phyloP scores from a whole-genome alignment of 1,140 invertebrate species.

The Danaus melanippus region DNA sequence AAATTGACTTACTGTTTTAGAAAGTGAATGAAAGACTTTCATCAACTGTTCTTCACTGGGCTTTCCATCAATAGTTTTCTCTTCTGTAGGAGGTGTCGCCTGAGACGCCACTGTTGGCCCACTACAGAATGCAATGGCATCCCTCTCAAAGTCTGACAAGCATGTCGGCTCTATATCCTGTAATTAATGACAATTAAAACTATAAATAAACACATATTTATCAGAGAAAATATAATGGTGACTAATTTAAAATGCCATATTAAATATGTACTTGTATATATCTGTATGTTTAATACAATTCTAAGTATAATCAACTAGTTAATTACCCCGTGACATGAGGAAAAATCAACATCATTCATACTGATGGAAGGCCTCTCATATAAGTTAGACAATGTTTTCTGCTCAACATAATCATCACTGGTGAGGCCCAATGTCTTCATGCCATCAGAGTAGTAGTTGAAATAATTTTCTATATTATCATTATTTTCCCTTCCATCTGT shows the following conservation, averaged over 20 bases:
- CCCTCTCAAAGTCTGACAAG: constrained; percentile 53
- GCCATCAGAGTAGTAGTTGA: constrained; percentile 24
- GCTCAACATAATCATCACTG: constrained; percentile 58
- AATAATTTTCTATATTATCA: constrained; percentile 24
- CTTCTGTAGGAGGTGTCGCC: constrained; percentile 10
- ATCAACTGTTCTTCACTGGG: constrained; percentile 58
- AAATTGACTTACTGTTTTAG: constrained; percentile 42
- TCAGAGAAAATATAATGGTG: too few relatives aligned
- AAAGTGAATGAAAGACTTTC: constrained; percentile 50
- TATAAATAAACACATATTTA: too few relatives aligned
- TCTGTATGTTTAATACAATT: constrained; percentile 5
- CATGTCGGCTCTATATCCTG: constrained; percentile 56
- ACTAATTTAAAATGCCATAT: not conserved
- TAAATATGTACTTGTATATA: not conserved
- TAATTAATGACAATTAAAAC: constrained; percentile 4
- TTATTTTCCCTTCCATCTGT: constrained; percentile 17
- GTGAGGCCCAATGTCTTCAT: constrained; percentile 44
- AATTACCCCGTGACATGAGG: constrained; percentile 51
- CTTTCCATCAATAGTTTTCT: constrained; percentile 32
- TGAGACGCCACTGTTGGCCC: constrained; percentile 25
- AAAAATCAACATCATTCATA: constrained; percentile 55
- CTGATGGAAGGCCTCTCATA: constrained; percentile 39
- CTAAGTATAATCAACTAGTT: constrained; percentile 7
- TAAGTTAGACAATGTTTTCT: constrained; percentile 25
- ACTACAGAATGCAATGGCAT: constrained; percentile 49